Evolutionary conservation across 2,113 vertebrate species (phyloP).

Genomic region (Ceyx margarethae): DNA sequence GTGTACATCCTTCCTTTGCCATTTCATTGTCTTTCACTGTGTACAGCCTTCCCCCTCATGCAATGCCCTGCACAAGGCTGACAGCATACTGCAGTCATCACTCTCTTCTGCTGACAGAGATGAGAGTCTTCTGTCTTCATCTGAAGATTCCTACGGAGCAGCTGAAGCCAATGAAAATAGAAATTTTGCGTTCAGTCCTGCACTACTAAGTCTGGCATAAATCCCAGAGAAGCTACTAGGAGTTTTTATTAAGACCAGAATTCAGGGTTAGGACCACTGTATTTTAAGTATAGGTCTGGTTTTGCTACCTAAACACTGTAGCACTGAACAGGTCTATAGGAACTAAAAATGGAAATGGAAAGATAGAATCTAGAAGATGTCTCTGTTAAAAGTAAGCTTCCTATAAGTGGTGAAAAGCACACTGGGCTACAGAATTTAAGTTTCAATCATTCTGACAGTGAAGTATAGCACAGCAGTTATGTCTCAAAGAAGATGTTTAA

Average conservation of each 20-base stretch:
- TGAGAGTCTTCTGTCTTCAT: neutral
- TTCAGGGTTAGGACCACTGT: neutral
- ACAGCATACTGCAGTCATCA: neutral
- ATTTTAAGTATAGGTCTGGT: neutral
- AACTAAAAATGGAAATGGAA: neutral
- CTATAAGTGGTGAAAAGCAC: neutral
- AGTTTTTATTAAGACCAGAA: neutral
- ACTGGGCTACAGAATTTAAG: neutral
- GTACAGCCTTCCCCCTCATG: neutral
- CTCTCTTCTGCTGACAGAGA: neutral
- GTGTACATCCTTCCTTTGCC: neutral
- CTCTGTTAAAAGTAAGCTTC: neutral
- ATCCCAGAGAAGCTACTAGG: neutral
- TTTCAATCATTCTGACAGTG: neutral
- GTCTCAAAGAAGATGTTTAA: neutral
- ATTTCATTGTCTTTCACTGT: neutral
- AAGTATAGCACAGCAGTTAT: neutral
- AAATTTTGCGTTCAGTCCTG: neutral
- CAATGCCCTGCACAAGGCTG: neutral
- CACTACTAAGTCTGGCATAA: neutral
- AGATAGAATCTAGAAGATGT: neutral
- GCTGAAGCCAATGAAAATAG: neutral
- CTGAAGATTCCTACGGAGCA: neutral
- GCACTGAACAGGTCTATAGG: neutral
- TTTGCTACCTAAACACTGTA: neutral